Conservation (phyloP, 2,888 invertebrate genomes). For the Allygus modestus region DNA sequence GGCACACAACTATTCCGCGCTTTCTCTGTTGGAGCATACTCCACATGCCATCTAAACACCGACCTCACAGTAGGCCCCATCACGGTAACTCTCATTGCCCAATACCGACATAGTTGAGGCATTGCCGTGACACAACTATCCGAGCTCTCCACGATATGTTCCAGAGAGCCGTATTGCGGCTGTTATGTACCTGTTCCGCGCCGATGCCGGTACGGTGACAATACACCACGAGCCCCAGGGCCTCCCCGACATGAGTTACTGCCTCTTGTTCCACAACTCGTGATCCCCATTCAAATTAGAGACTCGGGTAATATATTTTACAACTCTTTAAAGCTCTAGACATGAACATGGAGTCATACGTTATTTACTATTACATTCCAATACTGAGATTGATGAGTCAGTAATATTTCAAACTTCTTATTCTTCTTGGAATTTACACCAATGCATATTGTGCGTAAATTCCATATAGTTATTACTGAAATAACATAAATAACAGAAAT, state of each 20-base stretch:
- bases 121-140: not conserved
- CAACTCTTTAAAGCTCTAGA: not conserved
- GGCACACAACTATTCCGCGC: not conserved
- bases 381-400: no score
- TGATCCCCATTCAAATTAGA: constrained; percentile 34
- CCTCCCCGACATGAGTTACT: constrained; percentile 15
- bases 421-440: no score
- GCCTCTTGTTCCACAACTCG: constrained; percentile 25
- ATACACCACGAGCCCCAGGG: not conserved
- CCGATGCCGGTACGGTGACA: not conserved
- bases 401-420: no score
- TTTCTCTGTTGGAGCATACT: constrained; percentile 24
- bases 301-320: constrained; percentile 7
- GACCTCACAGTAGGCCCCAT: not conserved
- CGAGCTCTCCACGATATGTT: not conserved
- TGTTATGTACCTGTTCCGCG: no score
- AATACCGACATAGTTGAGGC: not conserved
- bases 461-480: no score
- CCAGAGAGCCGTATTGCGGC: not conserved
- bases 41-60: constrained; percentile 2
- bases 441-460: no score
- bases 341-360: no score
- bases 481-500: no score
- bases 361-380: no score
- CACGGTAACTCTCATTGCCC: not conserved